These are phyloP conservation scores for Parauchenoglanis ngamensis DNA, from an alignment of 2,797 vertebrate genomes.

Conservation along the genomic window DNA sequence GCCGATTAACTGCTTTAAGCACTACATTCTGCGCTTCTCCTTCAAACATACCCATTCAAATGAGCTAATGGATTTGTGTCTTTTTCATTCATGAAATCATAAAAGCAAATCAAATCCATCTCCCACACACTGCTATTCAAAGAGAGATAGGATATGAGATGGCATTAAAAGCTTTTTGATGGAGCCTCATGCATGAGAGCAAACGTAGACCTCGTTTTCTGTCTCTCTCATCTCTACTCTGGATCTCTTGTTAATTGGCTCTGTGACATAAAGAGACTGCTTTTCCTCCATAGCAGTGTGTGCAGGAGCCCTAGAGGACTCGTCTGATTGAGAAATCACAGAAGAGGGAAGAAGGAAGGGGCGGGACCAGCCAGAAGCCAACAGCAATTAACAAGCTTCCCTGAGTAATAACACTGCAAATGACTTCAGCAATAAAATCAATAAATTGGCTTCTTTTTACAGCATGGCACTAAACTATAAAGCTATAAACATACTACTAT, in stretches of 20 bases:
- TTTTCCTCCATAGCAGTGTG: slow-evolving; percentile 67
- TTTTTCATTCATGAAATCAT: slow-evolving; percentile 36
- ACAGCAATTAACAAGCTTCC: slow-evolving; percentile 74
- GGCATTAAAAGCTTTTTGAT: slow-evolving; percentile 60
- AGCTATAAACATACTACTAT: background rate
- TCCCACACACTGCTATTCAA: slow-evolving; percentile 38
- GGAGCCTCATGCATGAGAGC: slow-evolving; percentile 26
- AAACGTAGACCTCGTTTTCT: slow-evolving; percentile 30
- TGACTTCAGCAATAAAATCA: slow-evolving; percentile 75
- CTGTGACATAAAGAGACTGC: slow-evolving; percentile 66
- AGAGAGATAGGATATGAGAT: slow-evolving; percentile 51
- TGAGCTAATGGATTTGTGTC: slow-evolving; percentile 53
- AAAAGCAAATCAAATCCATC: slow-evolving; percentile 39
- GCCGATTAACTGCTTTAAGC: slow-evolving; percentile 1
- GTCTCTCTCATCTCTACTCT: slow-evolving; percentile 8
- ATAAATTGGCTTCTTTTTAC: slow-evolving; percentile 55
- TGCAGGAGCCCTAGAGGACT: slow-evolving; percentile 65
- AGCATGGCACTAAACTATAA: slow-evolving; percentile 12
- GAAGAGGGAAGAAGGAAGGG: slow-evolving; percentile 53
- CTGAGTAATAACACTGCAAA: slow-evolving; percentile 73
- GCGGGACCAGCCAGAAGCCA: slow-evolving; percentile 3
- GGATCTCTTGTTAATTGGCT: slow-evolving; percentile 66
- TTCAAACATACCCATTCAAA: slow-evolving; percentile 29
- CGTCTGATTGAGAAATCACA: slow-evolving; percentile 70
- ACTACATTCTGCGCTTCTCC: background rate